These are phyloP conservation scores for Pinctada fucata DNA, from an alignment of 2,888 invertebrate species.

Conservation along the genomic window DNA sequence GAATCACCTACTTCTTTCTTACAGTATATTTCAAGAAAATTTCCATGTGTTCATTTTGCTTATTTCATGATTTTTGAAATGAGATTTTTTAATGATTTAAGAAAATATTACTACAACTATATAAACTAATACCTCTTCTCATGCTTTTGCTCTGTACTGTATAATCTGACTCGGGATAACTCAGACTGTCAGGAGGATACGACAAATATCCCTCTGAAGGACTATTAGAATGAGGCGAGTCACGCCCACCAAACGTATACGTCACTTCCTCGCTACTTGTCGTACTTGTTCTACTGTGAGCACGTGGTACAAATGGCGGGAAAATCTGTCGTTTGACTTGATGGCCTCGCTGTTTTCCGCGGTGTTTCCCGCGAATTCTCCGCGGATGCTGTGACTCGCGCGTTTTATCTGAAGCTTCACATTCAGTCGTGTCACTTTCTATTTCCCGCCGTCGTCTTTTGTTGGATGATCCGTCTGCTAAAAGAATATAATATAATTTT, in stretches of 20 bases:
- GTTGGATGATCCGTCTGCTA: not conserved
- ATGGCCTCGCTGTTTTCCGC: conserved; percentile 63
- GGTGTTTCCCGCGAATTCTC: conserved; percentile 51
- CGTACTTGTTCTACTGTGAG: conserved; percentile 62
- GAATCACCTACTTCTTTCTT: too few species aligned
- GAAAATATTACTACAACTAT: too few species aligned
- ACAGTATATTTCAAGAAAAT: too few species aligned
- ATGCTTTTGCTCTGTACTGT: not conserved
- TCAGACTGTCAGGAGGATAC: conserved; percentile 40
- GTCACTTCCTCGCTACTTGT: conserved; percentile 71
- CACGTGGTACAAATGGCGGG: conserved; percentile 55
- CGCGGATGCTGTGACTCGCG: conserved; percentile 46
- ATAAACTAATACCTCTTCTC: not conserved
- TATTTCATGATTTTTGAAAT: too few species aligned
- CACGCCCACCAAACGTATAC: conserved; percentile 65
- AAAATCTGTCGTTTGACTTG: conserved; percentile 56
- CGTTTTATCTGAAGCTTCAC: conserved; percentile 46
- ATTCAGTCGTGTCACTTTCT: conserved; percentile 60
- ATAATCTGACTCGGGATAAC: conserved; percentile 37
- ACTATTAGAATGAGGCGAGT: conserved; percentile 50
- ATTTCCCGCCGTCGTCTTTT: conserved; percentile 44
- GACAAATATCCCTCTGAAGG: conserved; percentile 50
- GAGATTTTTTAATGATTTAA: too few species aligned
- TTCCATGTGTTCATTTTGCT: too few species aligned
- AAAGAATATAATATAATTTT: too few species aligned